phyloP scores from a whole-genome alignment of 2,888 invertebrate genomes.

The Plusia festucae region DNA sequence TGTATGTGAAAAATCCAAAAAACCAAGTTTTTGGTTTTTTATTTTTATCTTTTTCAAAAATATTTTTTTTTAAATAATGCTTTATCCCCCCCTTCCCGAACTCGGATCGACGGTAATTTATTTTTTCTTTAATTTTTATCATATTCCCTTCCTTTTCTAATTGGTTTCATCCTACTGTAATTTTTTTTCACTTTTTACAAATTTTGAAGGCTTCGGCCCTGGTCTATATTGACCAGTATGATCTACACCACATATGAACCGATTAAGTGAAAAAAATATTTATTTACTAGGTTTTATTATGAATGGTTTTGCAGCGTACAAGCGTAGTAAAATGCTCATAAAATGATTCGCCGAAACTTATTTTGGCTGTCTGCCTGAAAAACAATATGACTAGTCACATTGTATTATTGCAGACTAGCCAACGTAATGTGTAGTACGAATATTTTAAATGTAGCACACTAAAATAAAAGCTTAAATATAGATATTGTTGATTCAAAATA shows the following conservation, averaged over 20 bases:
- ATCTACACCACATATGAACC: not conserved
- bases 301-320: slow-evolving; percentile 36
- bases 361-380: slow-evolving; percentile 51
- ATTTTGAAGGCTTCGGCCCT: no score
- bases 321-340: slow-evolving; percentile 40
- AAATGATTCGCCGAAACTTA: slow-evolving; percentile 26
- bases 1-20: no score
- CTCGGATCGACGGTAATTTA: no score
- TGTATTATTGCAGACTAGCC: slow-evolving; percentile 13
- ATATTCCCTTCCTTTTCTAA: no score
- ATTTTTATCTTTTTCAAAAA: no score
- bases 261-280: not conserved
- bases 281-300: slow-evolving; percentile 1
- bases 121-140: no score
- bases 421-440: slow-evolving; percentile 4
- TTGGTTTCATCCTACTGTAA: no score
- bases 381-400: slow-evolving; percentile 17
- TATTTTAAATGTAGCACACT: not conserved
- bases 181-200: no score
- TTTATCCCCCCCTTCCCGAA: no score
- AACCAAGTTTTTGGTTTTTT: no score
- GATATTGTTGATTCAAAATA: no score
- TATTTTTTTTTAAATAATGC: no score
- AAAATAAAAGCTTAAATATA: not conserved
- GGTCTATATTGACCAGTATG: not conserved